Evolutionary conservation across 2,113 vertebrate species (phyloP).

Genomic region (Calyptomena viridis): DNA sequence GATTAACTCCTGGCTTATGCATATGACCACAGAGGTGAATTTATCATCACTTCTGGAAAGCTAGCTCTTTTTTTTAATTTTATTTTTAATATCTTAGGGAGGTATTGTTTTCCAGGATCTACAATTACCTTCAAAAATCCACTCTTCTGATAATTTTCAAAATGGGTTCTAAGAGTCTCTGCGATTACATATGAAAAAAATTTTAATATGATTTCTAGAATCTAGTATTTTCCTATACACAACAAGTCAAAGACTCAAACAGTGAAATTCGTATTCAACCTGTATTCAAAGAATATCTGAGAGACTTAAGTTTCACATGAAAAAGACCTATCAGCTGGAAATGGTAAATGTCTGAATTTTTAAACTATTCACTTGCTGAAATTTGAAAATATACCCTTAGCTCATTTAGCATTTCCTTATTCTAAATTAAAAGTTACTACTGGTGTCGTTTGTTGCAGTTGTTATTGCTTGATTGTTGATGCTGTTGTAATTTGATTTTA

Average conservation of each 20-base stretch:
- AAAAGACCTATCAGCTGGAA: neutral
- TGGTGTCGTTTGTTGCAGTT: neutral
- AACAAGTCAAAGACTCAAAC: neutral
- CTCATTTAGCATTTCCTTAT: neutral
- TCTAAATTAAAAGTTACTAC: neutral
- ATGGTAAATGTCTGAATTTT: neutral
- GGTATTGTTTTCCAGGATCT: neutral
- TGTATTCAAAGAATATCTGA: neutral
- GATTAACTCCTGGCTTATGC: neutral
- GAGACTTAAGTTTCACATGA: neutral
- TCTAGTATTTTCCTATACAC: neutral
- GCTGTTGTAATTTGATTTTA: neutral
- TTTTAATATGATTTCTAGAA: neutral
- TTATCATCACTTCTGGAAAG: neutral
- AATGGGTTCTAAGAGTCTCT: neutral
- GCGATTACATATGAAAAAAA: neutral
- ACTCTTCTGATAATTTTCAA: neutral
- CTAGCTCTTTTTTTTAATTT: neutral
- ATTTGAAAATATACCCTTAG: neutral
- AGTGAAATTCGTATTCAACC: neutral
- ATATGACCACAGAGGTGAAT: neutral
- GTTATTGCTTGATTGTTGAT: neutral
- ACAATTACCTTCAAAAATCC: neutral
- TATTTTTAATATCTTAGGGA: neutral
- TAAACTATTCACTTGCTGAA: neutral